These are phyloP conservation scores for Hystrix brachyura DNA, from an alignment of 2,113 vertebrate species.

Conservation along the genomic window DNA sequence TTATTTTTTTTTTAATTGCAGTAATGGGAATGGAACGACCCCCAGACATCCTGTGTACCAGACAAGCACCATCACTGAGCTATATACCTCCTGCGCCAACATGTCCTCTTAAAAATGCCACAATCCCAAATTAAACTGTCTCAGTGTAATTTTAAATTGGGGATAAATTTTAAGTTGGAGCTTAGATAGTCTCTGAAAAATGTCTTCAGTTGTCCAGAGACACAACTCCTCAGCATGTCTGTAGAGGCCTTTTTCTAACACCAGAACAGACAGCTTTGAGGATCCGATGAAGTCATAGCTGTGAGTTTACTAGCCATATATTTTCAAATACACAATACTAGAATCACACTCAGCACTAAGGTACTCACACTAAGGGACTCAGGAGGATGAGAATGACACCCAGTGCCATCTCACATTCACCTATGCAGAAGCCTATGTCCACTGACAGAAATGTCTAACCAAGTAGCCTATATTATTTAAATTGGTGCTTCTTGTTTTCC, in stretches of 20 bases:
- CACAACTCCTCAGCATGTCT: not conserved
- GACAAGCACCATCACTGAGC: not conserved
- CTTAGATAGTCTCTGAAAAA: conserved; percentile 43
- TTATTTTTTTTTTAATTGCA: not conserved
- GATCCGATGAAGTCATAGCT: not conserved
- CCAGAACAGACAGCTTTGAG: not conserved
- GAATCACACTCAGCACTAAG: conserved; percentile 23
- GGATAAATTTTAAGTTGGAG: not conserved
- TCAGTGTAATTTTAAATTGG: not conserved
- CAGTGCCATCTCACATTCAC: not conserved
- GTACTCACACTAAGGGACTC: not conserved
- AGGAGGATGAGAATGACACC: not conserved
- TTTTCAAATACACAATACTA: conserved; percentile 1
- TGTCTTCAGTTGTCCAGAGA: conserved; percentile 24
- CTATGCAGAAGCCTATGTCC: not conserved
- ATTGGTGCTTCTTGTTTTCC: not conserved
- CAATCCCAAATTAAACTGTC: conserved; percentile 9
- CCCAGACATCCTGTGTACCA: not conserved
- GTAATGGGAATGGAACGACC: not conserved
- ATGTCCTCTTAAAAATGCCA: conserved; percentile 50
- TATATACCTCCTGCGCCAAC: not conserved
- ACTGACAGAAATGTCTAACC: not conserved
- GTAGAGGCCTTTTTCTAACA: not conserved
- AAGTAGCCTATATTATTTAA: not conserved
- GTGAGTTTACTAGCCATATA: not conserved